Evolutionary conservation across 2,888 invertebrate species (phyloP), one percentile per base, ranked within the genome.

Genomic region (Lithodes maja): DNA sequence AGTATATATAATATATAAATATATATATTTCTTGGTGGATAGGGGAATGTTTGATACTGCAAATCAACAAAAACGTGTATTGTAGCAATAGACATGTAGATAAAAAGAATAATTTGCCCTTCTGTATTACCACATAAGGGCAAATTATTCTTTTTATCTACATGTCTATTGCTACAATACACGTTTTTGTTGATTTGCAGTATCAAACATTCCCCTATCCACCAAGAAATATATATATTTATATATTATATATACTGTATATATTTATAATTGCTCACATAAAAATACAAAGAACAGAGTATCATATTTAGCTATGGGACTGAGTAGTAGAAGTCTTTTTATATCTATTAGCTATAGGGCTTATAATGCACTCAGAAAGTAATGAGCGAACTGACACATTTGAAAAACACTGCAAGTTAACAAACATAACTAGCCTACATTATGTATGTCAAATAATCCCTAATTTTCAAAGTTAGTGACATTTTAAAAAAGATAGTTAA

Each of bases 51-150:
- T 71, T 71, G 71, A 71, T 71, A 71, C 12, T 71, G 17, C 71
- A 71, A 71, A 71, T 71, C 71, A 71, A 71, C 71, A 71, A 71
- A 71, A 71, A 71, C n/a, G 71, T 71, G 71, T 71, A 71, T 71
- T 12, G 71, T 71, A 71, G 71, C 71, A 71, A 71, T 71, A 71
- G 71, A 71, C 71, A 71, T 71, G 71, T 71, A 71, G 71, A 71
- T 71, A 71, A 71, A 71, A 17, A 71, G 61, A 61, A 61, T 7
- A 61, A 61, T 71, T 71, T 71, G 71, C 71, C n/a, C 71, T 71
- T n/a, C 9, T 71, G n/a, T n/a, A 71, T 71, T n/a, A 17, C n/a
- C 3, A 71, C 71, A 71, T 17, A 3, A 71, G 71, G n/a, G 71
- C 71, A 71, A 71, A 71, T 61, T 61, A 7, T 61, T 61, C 61